phyloP scores from a whole-genome alignment of 2,113 vertebrate genomes.

The Hyperopisus bebe region DNA sequence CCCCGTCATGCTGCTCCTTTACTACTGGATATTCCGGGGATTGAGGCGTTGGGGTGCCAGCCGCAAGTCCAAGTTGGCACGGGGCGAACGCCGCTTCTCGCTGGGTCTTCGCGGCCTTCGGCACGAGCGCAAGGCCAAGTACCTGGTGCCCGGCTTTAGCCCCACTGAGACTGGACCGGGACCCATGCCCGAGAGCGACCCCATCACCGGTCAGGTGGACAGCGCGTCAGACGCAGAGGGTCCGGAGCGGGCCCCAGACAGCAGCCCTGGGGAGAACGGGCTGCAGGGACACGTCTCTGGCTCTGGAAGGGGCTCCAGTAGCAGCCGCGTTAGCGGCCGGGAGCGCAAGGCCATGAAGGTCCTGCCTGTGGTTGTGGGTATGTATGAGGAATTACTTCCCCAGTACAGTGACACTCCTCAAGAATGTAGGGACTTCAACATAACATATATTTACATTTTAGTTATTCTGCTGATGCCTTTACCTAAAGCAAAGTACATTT shows the following conservation, averaged over 20 bases:
- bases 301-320: constrained; percentile 33
- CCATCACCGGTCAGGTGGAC: constrained; percentile 50
- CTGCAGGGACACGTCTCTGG: constrained; percentile 8
- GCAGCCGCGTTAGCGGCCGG: constrained; percentile 57
- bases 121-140: constrained; percentile 35
- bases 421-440: not conserved
- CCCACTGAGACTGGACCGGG: constrained; percentile 26
- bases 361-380: constrained; percentile 60
- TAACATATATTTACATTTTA: not conserved
- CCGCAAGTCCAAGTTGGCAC: constrained; percentile 37
- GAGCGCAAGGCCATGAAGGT: constrained; percentile 67
- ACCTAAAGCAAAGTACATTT: not conserved
- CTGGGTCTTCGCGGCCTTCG: constrained; percentile 36
- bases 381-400: constrained; percentile 23
- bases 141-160: constrained; percentile 36
- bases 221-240: constrained; percentile 49
- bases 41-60: constrained; percentile 54
- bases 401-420: not conserved
- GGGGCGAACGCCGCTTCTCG: constrained; percentile 38
- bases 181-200: constrained; percentile 40
- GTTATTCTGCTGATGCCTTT: not conserved
- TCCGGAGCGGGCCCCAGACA: constrained; percentile 31
- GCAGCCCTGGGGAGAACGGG: constrained; percentile 39
- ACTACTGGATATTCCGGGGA: constrained; percentile 64
- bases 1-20: constrained; percentile 61